phyloP scores from a whole-genome alignment of 2,113 vertebrate species.

The Varanus komodoensis region DNA sequence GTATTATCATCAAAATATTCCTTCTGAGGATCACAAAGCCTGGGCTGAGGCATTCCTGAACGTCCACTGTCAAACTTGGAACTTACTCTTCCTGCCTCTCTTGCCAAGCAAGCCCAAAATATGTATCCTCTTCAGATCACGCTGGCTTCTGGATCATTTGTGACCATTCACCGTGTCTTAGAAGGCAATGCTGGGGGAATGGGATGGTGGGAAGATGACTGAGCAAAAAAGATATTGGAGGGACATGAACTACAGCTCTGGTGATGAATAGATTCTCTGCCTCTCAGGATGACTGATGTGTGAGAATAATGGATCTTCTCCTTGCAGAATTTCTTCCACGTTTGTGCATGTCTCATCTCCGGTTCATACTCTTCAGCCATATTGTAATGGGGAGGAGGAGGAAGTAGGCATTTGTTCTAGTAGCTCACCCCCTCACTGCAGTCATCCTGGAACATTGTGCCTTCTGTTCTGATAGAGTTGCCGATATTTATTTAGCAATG shows the following conservation, averaged over 20 bases:
- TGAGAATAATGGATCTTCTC: neutral
- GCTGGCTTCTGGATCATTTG: neutral
- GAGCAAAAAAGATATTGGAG: neutral
- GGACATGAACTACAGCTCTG: neutral
- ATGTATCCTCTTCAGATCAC: neutral
- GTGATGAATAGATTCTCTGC: neutral
- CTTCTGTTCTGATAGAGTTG: constrained; percentile 7
- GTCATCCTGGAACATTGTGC: neutral
- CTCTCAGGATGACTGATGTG: neutral
- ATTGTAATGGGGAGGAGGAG: neutral
- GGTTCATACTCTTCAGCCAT: neutral
- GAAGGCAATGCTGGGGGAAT: neutral
- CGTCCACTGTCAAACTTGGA: neutral
- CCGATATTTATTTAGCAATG: constrained; percentile 1
- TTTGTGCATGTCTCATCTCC: neutral
- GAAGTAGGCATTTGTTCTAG: neutral
- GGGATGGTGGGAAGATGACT: too few species aligned
- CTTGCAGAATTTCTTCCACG: neutral
- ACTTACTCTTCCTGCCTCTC: neutral
- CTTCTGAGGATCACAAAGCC: too few species aligned
- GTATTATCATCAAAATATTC: too few species aligned
- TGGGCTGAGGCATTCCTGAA: too few species aligned
- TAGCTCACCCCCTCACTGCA: neutral
- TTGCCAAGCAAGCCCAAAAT: neutral
- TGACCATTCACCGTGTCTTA: neutral